These are phyloP conservation scores for Allophyes oxyacanthae DNA, from an alignment of 2,888 invertebrate genomes.

Conservation along the genomic window DNA sequence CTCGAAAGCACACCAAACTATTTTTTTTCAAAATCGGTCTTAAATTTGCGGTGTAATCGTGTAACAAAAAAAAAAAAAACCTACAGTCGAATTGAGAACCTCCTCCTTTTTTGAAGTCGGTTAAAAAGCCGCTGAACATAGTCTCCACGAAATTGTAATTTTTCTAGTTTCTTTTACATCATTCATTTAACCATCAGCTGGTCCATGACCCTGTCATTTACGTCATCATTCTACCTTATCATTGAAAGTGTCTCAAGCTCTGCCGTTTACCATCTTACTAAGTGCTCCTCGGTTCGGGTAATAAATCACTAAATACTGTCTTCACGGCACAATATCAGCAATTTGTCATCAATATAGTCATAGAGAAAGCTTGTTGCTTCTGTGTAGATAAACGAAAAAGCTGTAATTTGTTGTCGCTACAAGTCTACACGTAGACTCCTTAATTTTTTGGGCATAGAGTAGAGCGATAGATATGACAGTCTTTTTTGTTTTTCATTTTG, in stretches of 20 bases:
- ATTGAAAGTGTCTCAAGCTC: slow-evolving; percentile 26
- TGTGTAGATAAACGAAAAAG: slow-evolving; percentile 74
- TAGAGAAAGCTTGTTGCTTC: slow-evolving; percentile 68
- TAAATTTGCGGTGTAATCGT: too few species aligned
- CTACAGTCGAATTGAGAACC: too few species aligned
- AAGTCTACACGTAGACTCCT: slow-evolving; percentile 60
- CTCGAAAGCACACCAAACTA: too few species aligned
- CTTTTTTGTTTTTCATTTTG: background rate
- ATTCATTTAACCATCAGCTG: background rate
- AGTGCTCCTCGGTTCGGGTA: slow-evolving; percentile 31
- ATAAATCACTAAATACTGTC: slow-evolving; percentile 46
- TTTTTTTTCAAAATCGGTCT: too few species aligned
- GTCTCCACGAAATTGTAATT: too few species aligned
- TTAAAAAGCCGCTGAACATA: too few species aligned
- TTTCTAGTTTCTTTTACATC: too few species aligned
- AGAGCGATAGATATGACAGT: slow-evolving; percentile 31
- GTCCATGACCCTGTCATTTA: slow-evolving; percentile 9
- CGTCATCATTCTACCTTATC: slow-evolving; percentile 26
- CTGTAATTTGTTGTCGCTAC: slow-evolving; percentile 60
- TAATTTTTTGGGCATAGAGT: slow-evolving; percentile 68
- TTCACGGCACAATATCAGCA: slow-evolving; percentile 43
- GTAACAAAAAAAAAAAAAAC: too few species aligned
- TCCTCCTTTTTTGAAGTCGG: too few species aligned
- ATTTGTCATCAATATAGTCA: slow-evolving; percentile 54
- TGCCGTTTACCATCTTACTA: slow-evolving; percentile 18